Percentiles rank a stretch among this genome's conserved stretches.
These are phyloP conservation scores for Bombus pyrosoma DNA, from an alignment of 1,140 invertebrate genomes.

Conservation along the genomic window DNA sequence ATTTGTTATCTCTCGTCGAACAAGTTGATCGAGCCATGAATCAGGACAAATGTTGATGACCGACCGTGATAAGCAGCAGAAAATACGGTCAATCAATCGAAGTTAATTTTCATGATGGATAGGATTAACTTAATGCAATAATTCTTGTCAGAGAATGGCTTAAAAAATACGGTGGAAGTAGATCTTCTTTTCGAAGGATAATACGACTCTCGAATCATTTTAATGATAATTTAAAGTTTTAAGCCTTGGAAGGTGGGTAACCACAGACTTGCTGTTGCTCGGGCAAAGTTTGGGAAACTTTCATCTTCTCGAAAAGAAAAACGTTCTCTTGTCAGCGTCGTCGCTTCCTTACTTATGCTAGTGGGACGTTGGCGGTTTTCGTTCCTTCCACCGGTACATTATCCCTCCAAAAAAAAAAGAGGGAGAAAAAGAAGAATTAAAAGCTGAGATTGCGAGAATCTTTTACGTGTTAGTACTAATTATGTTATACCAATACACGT, in stretches of 20 bases:
- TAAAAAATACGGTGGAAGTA: neutral
- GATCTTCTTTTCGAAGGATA: neutral
- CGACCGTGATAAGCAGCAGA: neutral
- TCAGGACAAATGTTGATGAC: conserved; percentile 28
- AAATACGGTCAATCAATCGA: neutral
- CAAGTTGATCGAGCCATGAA: conserved; percentile 14
- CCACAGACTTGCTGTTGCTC: neutral
- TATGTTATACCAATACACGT: too few relatives aligned
- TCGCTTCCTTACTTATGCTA: neutral
- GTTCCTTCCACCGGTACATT: neutral
- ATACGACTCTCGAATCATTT: neutral
- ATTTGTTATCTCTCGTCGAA: neutral
- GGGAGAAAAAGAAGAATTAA: neutral
- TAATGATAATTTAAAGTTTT: conserved; percentile 30
- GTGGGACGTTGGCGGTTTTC: neutral
- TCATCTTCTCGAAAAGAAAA: conserved; percentile 26
- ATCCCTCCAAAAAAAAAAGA: conserved; percentile 1
- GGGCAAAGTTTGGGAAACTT: conserved; percentile 17
- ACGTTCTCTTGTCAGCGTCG: neutral
- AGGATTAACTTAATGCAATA: neutral
- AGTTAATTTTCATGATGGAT: neutral
- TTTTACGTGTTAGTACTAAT: conserved; percentile 1
- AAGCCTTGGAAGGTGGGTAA: neutral
- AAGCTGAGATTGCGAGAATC: neutral
- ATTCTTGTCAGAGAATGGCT: neutral